phyloP scores from a whole-genome alignment of 2,113 vertebrate species.

The Blennius ocellaris region DNA sequence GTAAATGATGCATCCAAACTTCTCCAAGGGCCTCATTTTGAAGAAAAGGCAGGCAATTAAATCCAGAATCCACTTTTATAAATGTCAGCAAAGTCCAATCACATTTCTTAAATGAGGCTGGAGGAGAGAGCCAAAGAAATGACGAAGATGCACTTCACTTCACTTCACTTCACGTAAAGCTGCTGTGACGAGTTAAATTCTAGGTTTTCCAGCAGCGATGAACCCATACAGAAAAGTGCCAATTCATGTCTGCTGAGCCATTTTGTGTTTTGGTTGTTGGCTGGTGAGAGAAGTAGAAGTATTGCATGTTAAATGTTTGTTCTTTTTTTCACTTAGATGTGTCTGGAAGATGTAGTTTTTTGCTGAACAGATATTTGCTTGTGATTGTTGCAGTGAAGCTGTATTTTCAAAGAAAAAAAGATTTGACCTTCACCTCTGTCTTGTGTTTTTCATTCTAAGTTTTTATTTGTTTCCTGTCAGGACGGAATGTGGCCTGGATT shows the following conservation, averaged over 20 bases:
- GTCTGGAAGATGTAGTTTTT: too few relatives aligned
- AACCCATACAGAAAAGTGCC: constrained; percentile 25
- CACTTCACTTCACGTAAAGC: constrained; percentile 8
- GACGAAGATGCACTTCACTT: too few relatives aligned
- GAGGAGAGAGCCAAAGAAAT: constrained; percentile 32
- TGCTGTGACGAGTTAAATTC: constrained; percentile 5
- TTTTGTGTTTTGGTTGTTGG: neutral
- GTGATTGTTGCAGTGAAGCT: too few relatives aligned
- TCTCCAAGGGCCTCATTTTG: constrained; percentile 45
- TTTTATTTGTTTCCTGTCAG: too few relatives aligned
- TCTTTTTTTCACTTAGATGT: too few relatives aligned
- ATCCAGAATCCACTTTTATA: neutral
- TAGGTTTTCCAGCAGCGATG: neutral
- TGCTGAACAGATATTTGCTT: too few relatives aligned
- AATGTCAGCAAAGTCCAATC: neutral
- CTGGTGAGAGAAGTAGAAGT: neutral
- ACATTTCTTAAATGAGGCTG: constrained; percentile 31
- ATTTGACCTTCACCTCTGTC: too few relatives aligned
- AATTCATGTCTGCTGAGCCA: constrained; percentile 11
- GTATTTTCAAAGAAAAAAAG: too few relatives aligned
- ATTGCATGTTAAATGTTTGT: too few relatives aligned
- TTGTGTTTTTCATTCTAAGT: too few relatives aligned
- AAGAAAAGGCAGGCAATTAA: neutral
- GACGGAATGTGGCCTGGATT: too few relatives aligned
- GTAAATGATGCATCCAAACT: constrained; percentile 8